Conservation (phyloP, 2,888 invertebrate species). For the Hyposoter didymator region DNA sequence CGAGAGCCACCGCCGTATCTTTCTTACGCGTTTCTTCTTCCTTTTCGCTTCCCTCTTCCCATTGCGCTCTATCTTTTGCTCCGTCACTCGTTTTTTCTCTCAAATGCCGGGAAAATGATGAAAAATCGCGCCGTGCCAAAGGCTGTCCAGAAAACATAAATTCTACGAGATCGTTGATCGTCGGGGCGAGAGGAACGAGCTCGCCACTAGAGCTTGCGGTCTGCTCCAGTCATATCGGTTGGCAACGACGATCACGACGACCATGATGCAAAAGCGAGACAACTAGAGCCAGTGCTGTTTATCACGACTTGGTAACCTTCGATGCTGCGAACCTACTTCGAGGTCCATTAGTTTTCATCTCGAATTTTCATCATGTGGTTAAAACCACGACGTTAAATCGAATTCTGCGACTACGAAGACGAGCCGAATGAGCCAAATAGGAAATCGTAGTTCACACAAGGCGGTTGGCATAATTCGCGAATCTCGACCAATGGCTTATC, state of each 20-base stretch:
- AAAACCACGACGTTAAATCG: conserved; percentile 46
- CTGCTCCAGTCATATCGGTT: conserved; percentile 63
- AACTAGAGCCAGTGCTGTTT: conserved; percentile 75
- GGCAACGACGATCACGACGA: conserved; percentile 42
- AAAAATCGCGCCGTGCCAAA: conserved; percentile 77
- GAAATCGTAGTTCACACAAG: not conserved
- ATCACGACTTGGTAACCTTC: conserved; percentile 77
- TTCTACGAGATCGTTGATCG: conserved; percentile 70
- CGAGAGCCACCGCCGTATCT: conserved; percentile 26
- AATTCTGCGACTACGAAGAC: not conserved
- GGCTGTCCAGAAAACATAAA: conserved; percentile 78
- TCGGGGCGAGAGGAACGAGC: conserved; percentile 26
- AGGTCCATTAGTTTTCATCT: conserved; percentile 63
- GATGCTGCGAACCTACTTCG: conserved; percentile 57
- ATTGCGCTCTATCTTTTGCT: not conserved
- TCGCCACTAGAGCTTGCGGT: conserved; percentile 41
- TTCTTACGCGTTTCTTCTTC: conserved; percentile 39
- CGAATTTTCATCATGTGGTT: conserved; percentile 50
- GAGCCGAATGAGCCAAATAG: not conserved
- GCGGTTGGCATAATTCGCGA: not conserved
- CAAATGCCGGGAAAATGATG: conserved; percentile 70
- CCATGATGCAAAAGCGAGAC: conserved; percentile 63
- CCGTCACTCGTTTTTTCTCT: conserved; percentile 47
- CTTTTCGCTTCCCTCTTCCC: conserved; percentile 47
- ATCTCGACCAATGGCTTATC: too few relatives aligned